phyloP scores from a whole-genome alignment of 1,140 invertebrate species.

The Platyscapa corneri region DNA sequence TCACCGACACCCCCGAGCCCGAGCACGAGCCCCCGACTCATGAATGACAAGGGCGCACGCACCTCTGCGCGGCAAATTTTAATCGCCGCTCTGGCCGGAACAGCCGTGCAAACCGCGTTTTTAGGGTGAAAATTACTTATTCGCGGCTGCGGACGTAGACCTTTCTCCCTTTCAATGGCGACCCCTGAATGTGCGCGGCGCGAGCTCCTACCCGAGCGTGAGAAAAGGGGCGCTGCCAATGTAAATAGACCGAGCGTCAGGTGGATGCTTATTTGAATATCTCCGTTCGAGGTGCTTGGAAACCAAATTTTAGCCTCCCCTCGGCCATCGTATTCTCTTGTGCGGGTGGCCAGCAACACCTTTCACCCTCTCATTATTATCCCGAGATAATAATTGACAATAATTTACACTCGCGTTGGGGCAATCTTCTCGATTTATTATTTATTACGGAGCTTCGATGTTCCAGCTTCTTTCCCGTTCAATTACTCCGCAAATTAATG shows the following conservation, averaged over 20 bases:
- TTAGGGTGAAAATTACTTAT: neutral
- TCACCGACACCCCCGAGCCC: neutral
- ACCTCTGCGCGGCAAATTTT: slow-evolving; percentile 5
- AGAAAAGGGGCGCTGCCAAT: neutral
- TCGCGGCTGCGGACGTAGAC: no score
- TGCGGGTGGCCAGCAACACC: no score
- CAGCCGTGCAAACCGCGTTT: neutral
- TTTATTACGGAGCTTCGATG: no score
- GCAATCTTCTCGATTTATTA: no score
- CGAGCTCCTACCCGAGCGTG: neutral
- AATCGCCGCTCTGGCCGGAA: neutral
- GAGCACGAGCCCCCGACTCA: neutral
- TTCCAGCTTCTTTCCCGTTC: no score
- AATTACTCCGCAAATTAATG: no score
- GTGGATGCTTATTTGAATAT: neutral
- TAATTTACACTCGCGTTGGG: no score
- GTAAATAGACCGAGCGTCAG: neutral
- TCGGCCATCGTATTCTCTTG: neutral
- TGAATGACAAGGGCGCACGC: neutral
- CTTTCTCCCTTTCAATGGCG: neutral
- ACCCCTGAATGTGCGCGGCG: no score
- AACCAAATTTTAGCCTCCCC: neutral
- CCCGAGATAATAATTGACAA: no score
- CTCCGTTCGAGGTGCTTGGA: neutral
- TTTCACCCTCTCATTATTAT: no score